These are phyloP conservation scores for Phasianus colchicus DNA, from an alignment of 2,113 vertebrate genomes.

Conservation along the genomic window DNA sequence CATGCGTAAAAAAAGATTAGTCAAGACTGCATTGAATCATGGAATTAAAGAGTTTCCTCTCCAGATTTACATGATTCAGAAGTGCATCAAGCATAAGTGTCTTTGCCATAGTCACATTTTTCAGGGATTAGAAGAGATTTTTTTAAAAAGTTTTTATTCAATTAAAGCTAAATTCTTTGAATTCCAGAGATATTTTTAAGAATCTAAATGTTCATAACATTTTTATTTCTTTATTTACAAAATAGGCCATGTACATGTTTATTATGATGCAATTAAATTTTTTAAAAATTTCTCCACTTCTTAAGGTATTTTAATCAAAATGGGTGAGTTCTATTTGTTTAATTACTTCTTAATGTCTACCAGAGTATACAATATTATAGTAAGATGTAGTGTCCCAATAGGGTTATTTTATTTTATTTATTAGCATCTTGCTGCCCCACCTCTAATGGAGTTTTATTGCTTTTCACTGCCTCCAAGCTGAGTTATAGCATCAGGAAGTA, in stretches of 20 bases:
- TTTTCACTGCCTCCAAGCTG: not conserved
- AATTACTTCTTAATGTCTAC: not conserved
- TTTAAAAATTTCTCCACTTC: not conserved
- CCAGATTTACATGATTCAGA: constrained; percentile 8
- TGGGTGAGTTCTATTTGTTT: not conserved
- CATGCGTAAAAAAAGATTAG: not conserved
- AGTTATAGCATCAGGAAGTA: not conserved
- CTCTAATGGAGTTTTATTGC: not conserved
- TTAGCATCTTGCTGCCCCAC: not conserved
- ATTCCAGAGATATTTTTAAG: not conserved
- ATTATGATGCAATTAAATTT: not conserved
- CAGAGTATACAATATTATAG: not conserved
- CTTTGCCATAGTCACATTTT: not conserved
- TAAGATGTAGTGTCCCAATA: not conserved
- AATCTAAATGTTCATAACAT: not conserved
- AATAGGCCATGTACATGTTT: accelerated
- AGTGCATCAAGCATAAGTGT: not conserved
- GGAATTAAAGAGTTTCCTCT: not conserved
- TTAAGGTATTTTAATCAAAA: not conserved
- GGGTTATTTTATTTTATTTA: not conserved
- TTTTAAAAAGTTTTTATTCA: not conserved
- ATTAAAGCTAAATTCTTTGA: not conserved
- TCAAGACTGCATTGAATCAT: not conserved
- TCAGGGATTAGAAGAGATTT: not conserved
- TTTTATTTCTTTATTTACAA: not conserved